Base-by-base conservation (phyloP, 2,888 invertebrate genomes). In the Macrosoma leucophasiata region DNA sequence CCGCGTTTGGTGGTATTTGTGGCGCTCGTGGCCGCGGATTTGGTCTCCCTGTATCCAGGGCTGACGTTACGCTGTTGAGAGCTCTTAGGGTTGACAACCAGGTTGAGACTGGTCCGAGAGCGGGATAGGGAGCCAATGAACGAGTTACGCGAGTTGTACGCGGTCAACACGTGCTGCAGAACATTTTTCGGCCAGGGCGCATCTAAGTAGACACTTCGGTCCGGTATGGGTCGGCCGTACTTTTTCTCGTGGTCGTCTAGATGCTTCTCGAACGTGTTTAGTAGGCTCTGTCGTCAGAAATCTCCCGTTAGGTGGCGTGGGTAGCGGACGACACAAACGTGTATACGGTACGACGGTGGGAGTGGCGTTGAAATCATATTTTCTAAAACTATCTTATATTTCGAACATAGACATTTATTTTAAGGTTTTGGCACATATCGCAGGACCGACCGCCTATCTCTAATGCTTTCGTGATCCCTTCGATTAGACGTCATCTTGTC, bases 81-180 rank as follows among this genome's bases (percentile, higher is more conserved):
- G 58, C 71, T 50, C n/a, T 57, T 61, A 0, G 78, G 75, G 4
- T 62, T 72, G 0, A 70, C 55, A 1, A 68, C 58, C 2, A 64
- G 33, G 55, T 86, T 78, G 0, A 88, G 59, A 15, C 87, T 84
- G 0, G 88, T 88, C 9, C 87, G 70, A 0, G 88, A 88, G 1
- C 88, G 62, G 0, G 87, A 84, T 23, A 89, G 52, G 3, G 84
- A 81, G 6, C 86, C 87, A 5, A 88, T 81, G 49, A 88, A 85
- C 6, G 78, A 73, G 5, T 55, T 75, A 1, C 82, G 33, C 29
- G 81, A 81, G 1, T 84, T 73, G 52, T 79, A 73, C 0, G 70
- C 63, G 34, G 58, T 56, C 0, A 85, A 50, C 0, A 82, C 65
- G 34, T 79, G 81, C 8, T 81, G 82, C 0, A 85, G 46, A 0